Evolutionary conservation across 1,140 invertebrate genomes (phyloP).

Genomic region (Dendroctonus valens): DNA sequence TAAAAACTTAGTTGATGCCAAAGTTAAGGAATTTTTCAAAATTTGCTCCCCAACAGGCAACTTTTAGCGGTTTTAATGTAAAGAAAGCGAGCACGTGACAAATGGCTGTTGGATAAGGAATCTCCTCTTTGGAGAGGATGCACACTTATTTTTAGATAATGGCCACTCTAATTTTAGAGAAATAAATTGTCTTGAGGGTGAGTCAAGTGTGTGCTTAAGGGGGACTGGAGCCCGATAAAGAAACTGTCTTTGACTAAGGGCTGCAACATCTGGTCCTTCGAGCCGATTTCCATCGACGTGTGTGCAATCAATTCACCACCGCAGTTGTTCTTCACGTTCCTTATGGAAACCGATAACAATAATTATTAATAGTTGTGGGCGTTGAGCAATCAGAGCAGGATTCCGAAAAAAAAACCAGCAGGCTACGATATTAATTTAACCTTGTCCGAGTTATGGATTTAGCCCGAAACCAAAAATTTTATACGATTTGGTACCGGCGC

Average conservation of each 20-base stretch:
- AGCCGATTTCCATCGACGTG: too few species aligned
- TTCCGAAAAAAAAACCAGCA: conserved; percentile 13
- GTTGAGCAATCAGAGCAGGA: conserved; percentile 1
- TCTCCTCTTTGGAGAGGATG: too few species aligned
- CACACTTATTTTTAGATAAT: conserved; percentile 23
- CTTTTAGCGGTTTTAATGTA: too few species aligned
- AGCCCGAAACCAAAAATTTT: conserved; percentile 25
- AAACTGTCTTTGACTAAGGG: not conserved
- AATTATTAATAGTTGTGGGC: not conserved
- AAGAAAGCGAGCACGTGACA: too few species aligned
- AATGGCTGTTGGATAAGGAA: too few species aligned
- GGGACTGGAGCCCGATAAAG: conserved; percentile 11
- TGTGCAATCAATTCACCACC: not conserved
- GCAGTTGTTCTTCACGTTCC: conserved; percentile 2
- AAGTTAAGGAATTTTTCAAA: too few species aligned
- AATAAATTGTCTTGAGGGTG: conserved; percentile 26
- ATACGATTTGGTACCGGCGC: conserved; percentile 19
- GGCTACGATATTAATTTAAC: conserved; percentile 4
- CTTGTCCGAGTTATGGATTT: conserved; percentile 25
- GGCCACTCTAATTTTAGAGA: conserved; percentile 23
- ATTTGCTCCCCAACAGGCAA: too few species aligned
- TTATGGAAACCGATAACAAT: conserved; percentile 18
- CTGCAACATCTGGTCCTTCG: not conserved
- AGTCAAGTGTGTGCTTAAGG: conserved; percentile 25
- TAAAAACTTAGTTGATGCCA: too few species aligned